Percentiles rank a stretch among this genome's conserved stretches.
Conservation (phyloP, 1,140 invertebrate genomes). For the Neodiprion fabricii region DNA sequence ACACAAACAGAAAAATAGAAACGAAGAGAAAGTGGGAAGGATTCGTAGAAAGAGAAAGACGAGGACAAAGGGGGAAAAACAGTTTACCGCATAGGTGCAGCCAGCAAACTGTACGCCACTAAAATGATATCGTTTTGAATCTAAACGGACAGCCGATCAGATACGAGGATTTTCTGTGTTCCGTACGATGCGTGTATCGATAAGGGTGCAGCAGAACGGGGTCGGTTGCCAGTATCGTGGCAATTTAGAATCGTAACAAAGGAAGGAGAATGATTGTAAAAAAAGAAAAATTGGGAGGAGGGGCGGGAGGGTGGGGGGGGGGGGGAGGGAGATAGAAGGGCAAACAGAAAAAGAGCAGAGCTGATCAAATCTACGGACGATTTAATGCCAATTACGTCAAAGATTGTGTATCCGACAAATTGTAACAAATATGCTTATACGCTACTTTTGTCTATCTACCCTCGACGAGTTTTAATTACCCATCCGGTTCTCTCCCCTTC, state of each 20-base stretch:
- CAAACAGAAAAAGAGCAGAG: background rate
- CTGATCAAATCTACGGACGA: background rate
- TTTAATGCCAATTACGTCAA: constrained; percentile 3
- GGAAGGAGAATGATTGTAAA: background rate
- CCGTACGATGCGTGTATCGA: background rate
- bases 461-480: too few species aligned
- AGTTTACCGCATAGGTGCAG: too few species aligned
- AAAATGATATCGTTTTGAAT: background rate
- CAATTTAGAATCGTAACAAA: too few species aligned
- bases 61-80: constrained; percentile 20
- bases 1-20: constrained; percentile 16
- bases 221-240: too few species aligned
- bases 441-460: too few species aligned
- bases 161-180: background rate
- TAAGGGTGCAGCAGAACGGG: background rate
- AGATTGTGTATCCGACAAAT: background rate
- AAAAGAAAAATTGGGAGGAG: background rate
- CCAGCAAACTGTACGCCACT: too few species aligned
- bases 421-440: background rate
- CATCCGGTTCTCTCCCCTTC: too few species aligned
- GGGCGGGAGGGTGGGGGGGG: background rate
- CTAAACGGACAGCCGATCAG: background rate
- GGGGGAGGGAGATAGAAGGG: background rate
- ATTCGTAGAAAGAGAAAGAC: constrained; percentile 26
- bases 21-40: constrained; percentile 19